Base-by-base conservation (phyloP, 53 echinoderm and acorn worm species). In the Holothuria scabra region DNA sequence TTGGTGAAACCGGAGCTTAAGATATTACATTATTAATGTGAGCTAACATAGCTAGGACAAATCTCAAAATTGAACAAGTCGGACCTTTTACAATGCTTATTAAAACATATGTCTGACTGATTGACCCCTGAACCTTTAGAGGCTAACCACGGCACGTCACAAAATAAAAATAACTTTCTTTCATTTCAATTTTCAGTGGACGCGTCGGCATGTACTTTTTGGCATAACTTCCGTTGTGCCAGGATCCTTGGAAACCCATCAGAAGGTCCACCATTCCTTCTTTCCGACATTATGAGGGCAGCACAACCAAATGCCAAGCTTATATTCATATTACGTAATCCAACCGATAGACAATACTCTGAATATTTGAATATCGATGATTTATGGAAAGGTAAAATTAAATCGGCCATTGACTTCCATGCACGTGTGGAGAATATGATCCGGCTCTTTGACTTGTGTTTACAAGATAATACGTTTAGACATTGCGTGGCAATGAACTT, bases 271-370 rank as follows among this genome's bases (percentile, higher is more conserved):
- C 68, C 67, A 13, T 75, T 60, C 66, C 74, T 88, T 66, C 82
- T 61, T 19, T 57, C 81, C 30, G 89, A 89, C 46, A 52, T 85
- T 20, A 59, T 89, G 44, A 76, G 89, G 48, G 85, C 89, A 33
- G 89, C 67, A 29, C 46, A 84, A 18, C 89, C 89, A 19, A 59
- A 67, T 24, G 60, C 85, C 46, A 76, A 85, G 60, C 56, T 89
- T 29, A 65, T 89, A 20, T 84, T 79, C 46, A 89, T 89, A 28
- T 35, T 89, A 32, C 84, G 89, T 23, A 80, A 89, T 28, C 89
- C 89, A 6, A 84, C 89, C 12, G 85, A 79, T 2, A 67, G 89
- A n/a, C 65, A 64, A 12, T 89, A 84, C 60, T 89, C 89, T 1
- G 84, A 84, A 8, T 89, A 85, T 48, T n/a, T 89, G 59, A 63